Conservation (phyloP, 2,113 vertebrate genomes). For the Corydoras sp. region DNA sequence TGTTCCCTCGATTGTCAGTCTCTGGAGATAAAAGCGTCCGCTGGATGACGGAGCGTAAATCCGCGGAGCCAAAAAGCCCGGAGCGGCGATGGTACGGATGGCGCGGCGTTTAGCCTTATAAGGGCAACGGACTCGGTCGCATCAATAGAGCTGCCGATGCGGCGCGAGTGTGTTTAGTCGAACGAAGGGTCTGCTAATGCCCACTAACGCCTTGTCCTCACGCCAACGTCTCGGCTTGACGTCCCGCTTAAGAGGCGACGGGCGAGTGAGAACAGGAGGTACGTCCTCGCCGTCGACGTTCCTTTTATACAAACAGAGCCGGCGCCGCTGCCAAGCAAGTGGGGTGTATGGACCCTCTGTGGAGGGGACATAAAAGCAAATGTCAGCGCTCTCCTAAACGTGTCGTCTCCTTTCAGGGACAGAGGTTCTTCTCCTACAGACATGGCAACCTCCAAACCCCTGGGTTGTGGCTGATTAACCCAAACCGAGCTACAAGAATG, state of each 20-base stretch:
- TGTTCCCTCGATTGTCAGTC: too few relatives aligned
- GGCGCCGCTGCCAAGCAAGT: background rate
- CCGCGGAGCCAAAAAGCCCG: background rate
- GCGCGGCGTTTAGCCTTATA: constrained; percentile 6
- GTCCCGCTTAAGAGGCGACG: background rate
- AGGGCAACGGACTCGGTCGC: background rate
- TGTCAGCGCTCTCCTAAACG: constrained; percentile 10
- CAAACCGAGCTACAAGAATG: constrained; percentile 13
- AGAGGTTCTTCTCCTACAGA: constrained; percentile 18
- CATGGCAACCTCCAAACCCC: constrained; percentile 25
- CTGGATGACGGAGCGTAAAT: too few relatives aligned
- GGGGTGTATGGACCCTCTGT: background rate
- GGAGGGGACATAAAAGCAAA: background rate
- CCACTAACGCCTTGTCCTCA: background rate
- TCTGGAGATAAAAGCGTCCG: too few relatives aligned
- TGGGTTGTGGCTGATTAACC: constrained; percentile 34
- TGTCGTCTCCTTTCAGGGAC: constrained; percentile 23
- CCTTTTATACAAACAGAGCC: background rate
- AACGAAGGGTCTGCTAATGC: background rate
- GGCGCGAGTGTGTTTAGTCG: background rate
- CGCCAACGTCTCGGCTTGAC: background rate
- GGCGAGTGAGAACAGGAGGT: background rate
- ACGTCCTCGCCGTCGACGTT: background rate
- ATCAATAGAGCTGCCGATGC: background rate
- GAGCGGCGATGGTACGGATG: background rate